Conservation (phyloP, 2,113 vertebrate genomes). For the Leiothrix lutea region DNA sequence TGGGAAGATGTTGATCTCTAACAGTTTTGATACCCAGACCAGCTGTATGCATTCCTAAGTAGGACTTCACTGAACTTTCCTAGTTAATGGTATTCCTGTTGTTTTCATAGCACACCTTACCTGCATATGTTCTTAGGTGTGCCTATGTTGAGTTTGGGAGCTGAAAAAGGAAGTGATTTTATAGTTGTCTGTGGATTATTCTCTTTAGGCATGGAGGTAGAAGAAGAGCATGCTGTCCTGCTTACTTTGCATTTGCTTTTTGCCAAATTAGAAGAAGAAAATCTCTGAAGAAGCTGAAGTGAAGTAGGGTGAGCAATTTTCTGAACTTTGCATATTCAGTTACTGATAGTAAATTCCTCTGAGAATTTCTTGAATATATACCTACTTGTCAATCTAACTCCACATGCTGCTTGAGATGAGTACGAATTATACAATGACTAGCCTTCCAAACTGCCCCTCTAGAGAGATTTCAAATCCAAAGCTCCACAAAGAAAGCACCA, state of each 20-base stretch:
- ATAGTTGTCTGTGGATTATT: neutral
- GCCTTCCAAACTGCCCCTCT: neutral
- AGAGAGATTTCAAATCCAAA: constrained; percentile 22
- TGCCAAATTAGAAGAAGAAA: constrained; percentile 3
- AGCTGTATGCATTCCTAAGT: neutral
- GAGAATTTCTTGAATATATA: constrained; percentile 23
- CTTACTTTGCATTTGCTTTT: neutral
- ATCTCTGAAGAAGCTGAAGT: neutral
- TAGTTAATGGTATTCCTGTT: neutral
- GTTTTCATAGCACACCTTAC: neutral
- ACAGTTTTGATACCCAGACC: neutral
- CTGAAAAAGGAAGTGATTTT: neutral
- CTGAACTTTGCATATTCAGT: constrained; percentile 21
- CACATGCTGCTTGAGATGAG: constrained; percentile 15
- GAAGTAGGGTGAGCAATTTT: neutral
- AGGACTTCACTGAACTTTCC: neutral
- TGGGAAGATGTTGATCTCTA: neutral
- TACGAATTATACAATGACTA: constrained; percentile 49
- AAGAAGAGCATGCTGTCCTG: neutral
- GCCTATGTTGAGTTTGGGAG: neutral
- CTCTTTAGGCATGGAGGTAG: neutral
- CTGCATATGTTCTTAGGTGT: neutral
- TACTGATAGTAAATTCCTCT: constrained; percentile 5
- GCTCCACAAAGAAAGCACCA: neutral
- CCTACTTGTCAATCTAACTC: constrained; percentile 1